Evolutionary conservation across 2,797 vertebrate species (phyloP).

Genomic region (Hypotaenidia philippensis): DNA sequence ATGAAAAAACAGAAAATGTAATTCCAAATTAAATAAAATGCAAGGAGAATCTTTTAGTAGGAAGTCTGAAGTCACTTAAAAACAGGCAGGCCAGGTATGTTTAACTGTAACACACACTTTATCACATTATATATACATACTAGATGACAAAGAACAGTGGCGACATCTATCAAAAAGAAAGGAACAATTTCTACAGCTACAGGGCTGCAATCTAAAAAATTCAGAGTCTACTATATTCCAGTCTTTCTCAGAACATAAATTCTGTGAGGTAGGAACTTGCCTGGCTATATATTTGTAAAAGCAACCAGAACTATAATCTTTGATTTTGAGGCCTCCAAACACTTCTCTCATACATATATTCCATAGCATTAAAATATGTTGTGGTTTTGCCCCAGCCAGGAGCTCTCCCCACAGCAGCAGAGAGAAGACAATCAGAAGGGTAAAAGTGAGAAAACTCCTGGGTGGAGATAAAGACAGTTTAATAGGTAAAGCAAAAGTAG

Average conservation of each 20-base stretch:
- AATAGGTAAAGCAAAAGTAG: too few species aligned
- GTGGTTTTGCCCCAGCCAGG: too few species aligned
- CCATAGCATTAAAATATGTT: not conserved
- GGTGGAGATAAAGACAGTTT: too few species aligned
- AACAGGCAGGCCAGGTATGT: not conserved
- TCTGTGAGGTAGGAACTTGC: not conserved
- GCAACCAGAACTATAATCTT: not conserved
- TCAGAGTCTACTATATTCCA: not conserved
- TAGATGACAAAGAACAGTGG: not conserved
- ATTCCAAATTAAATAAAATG: not conserved
- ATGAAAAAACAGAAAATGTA: not conserved
- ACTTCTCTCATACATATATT: not conserved
- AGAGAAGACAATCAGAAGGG: too few species aligned
- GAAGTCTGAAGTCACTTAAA: not conserved
- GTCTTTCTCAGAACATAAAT: not conserved
- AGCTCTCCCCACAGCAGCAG: too few species aligned
- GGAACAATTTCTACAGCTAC: conserved; percentile 3
- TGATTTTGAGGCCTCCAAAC: not conserved
- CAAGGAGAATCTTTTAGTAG: not conserved
- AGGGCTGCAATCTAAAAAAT: not conserved
- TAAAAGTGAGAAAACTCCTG: too few species aligned
- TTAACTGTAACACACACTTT: not conserved
- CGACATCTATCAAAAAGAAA: conserved; percentile 19
- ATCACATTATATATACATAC: not conserved
- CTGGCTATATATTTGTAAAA: not conserved